Evolutionary conservation across 2,888 invertebrate species (phyloP), one percentile per base, ranked within the genome.

Genomic region (Papilio demoleus): DNA sequence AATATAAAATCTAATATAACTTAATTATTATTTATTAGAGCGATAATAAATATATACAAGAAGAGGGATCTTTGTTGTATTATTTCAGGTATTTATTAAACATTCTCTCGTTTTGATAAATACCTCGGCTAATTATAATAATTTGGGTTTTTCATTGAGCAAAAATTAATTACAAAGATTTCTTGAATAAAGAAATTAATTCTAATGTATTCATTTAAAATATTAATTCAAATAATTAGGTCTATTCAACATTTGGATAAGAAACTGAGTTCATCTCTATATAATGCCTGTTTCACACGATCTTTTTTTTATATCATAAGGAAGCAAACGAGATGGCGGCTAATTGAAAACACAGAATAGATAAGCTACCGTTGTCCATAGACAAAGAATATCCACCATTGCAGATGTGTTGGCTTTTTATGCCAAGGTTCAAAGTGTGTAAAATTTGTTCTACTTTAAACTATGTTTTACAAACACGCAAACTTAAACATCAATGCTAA

Each of bases 61-160:
- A 22, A 31, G 31, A 38, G n/a, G 45, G 22, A 65, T 47, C 38
- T 58, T 42, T 60, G 56, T 69, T 68, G 31, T 61, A 42, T 34
- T 38, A 67, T 24, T 50, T 22, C 2, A 47, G 50, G 47, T 22
- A 50, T 50, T 63, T 50, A 50, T 19, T 50, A 34, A 63, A 50
- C 31, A 63, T 31, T 19, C 47, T 9, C 47, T 8, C 27, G 31
- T 47, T 22, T 63, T 63, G 45, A 47, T 22, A 47, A 50, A 63
- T 63, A 50, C 6, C 12, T 34, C n/a, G 63, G 5, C 47, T 63
- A 47, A 63, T 63, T 63, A 63, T 50, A 50, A 50, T 63, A 45
- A 62, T 62, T 63, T 22, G 50, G 34, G 27, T 36, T 31, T 62
- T 62, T 36, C 34, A 63, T 63, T 63, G 34, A 22, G 4, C 8